These are phyloP conservation scores for Manis pentadactyla DNA, from an alignment of 2,797 vertebrate species.

Conservation along the genomic window DNA sequence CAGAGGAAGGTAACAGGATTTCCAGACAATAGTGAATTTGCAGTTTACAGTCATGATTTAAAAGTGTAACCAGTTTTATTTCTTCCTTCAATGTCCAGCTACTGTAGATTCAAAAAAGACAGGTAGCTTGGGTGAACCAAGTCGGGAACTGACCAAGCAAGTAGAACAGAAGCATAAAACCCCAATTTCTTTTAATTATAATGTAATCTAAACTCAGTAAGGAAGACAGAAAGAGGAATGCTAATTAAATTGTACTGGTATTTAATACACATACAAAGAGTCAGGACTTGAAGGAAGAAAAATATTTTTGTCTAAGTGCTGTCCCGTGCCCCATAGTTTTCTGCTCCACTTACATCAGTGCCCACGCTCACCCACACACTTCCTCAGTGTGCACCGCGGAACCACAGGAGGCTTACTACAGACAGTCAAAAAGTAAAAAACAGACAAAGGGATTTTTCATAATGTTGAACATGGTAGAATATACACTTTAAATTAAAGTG, in stretches of 20 bases:
- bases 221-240: not conserved
- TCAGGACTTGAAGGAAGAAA: not conserved
- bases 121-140: not conserved
- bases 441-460: not conserved
- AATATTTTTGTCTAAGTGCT: not conserved
- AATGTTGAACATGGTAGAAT: not conserved
- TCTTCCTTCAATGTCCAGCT: not conserved
- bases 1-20: not conserved
- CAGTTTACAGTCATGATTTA: not conserved
- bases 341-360: not conserved
- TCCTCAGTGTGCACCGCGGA: not conserved
- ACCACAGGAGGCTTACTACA: not conserved
- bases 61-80: not conserved
- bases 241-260: not conserved
- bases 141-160: not conserved
- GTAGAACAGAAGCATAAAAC: not conserved
- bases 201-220: not conserved
- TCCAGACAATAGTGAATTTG: not conserved
- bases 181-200: not conserved
- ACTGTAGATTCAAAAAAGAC: not conserved
- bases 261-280: not conserved
- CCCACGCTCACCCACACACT: accelerated
- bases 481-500: not conserved
- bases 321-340: not conserved
- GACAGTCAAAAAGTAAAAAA: not conserved